A percentile compares a stretch with the other conserved stretches of the same genome.
phyloP scores from a whole-genome alignment of 2,888 invertebrate genomes.

The Cotesia congregata region DNA sequence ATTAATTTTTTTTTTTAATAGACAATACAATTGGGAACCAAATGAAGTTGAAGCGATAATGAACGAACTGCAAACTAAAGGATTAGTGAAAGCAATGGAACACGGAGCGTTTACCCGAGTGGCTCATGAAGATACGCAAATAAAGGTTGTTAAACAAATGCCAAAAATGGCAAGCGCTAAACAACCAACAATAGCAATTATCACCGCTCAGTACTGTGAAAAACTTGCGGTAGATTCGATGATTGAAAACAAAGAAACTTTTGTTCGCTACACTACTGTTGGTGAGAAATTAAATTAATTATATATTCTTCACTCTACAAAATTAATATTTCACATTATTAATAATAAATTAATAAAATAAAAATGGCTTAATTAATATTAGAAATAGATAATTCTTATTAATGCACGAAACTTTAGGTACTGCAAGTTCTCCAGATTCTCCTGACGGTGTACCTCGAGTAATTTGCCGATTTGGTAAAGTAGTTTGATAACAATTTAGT shows the following conservation, averaged over 20 bases:
- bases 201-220: slow-evolving; percentile 97
- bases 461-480: slow-evolving; percentile 67
- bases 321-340: neutral
- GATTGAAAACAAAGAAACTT: slow-evolving; percentile 97
- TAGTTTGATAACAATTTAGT: slow-evolving; percentile 56
- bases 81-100: slow-evolving; percentile 87
- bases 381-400: slow-evolving; percentile 27
- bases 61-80: slow-evolving; percentile 83
- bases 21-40: slow-evolving; percentile 85
- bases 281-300: slow-evolving; percentile 77
- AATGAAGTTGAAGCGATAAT: slow-evolving; percentile 83
- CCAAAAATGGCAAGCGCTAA: slow-evolving; percentile 89
- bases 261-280: slow-evolving; percentile 95
- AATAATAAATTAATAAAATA: neutral
- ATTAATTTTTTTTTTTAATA: slow-evolving; percentile 60
- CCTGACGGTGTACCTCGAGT: slow-evolving; percentile 62
- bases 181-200: slow-evolving; percentile 97
- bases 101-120: slow-evolving; percentile 87
- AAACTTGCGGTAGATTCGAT: slow-evolving; percentile 98
- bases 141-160: slow-evolving; percentile 94
- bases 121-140: slow-evolving; percentile 88
- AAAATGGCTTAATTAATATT: neutral
- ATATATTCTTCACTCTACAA: neutral
- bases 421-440: slow-evolving; percentile 59
- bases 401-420: slow-evolving; percentile 64